Percentiles rank a stretch among this genome's conserved stretches.
phyloP scores from a whole-genome alignment of 30 jellyfish, hydroid and myxozoan species.

The Aurelia coerulea region DNA sequence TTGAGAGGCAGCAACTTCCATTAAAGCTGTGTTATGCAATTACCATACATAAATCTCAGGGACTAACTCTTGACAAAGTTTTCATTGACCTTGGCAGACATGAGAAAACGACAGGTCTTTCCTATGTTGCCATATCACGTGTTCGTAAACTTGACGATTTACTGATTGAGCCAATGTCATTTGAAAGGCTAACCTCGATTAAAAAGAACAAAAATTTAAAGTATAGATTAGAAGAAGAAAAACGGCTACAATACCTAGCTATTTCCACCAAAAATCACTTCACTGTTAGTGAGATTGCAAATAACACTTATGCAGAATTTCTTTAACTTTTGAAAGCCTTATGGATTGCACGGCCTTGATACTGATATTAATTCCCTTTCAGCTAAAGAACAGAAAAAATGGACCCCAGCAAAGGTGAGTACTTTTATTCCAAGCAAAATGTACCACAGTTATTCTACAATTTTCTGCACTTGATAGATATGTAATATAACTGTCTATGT shows the following conservation, averaged over 20 bases:
- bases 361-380: no score
- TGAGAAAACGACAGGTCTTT: neutral
- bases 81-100: neutral
- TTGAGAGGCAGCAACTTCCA: constrained; percentile 39
- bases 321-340: no score
- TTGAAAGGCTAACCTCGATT: neutral
- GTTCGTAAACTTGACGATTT: neutral
- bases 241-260: neutral
- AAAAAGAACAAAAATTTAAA: neutral
- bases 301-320: no score
- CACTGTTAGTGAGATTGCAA: no score
- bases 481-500: no score
- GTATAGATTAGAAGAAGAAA: neutral
- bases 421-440: no score
- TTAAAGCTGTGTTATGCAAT: constrained; percentile 37
- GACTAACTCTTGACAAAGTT: constrained; percentile 3
- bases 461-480: no score
- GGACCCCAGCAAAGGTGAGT: no score
- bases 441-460: no score
- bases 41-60: constrained; percentile 37
- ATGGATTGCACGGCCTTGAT: no score
- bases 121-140: neutral
- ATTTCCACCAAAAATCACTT: neutral
- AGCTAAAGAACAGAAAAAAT: no score
- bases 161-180: neutral